phyloP scores from a whole-genome alignment of 2,113 vertebrate genomes.

The Empidonax traillii region DNA sequence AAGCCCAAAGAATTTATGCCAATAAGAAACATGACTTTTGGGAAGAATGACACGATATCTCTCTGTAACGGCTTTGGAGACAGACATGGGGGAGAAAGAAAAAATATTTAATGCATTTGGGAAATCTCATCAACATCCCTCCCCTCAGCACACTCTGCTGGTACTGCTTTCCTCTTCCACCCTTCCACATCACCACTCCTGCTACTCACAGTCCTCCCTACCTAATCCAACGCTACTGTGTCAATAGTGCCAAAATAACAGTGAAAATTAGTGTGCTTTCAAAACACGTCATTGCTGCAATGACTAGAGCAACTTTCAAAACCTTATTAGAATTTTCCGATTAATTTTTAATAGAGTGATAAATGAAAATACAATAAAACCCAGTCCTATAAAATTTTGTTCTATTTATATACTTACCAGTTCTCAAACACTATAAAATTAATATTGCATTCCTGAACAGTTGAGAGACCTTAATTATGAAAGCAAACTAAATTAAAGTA shows the following conservation, averaged over 20 bases:
- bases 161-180: not conserved
- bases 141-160: not conserved
- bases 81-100: not conserved
- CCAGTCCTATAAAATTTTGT: not conserved
- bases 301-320: not conserved
- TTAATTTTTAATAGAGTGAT: not conserved
- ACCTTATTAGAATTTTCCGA: not conserved
- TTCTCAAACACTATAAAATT: not conserved
- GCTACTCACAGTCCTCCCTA: not conserved
- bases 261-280: not conserved
- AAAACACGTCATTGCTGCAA: not conserved
- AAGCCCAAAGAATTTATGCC: not conserved
- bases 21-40: not conserved
- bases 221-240: not conserved
- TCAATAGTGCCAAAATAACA: not conserved
- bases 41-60: not conserved
- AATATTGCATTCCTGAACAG: not conserved
- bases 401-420: not conserved
- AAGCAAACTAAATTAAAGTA: not conserved
- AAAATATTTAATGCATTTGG: not conserved
- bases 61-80: not conserved
- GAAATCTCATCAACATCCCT: not conserved
- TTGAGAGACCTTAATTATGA: slow-evolving; percentile 13
- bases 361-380: slow-evolving; percentile 17
- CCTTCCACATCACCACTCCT: not conserved